These are phyloP conservation scores for Philotrypesis tridentata DNA, from an alignment of 1,140 invertebrate genomes.

Conservation along the genomic window DNA sequence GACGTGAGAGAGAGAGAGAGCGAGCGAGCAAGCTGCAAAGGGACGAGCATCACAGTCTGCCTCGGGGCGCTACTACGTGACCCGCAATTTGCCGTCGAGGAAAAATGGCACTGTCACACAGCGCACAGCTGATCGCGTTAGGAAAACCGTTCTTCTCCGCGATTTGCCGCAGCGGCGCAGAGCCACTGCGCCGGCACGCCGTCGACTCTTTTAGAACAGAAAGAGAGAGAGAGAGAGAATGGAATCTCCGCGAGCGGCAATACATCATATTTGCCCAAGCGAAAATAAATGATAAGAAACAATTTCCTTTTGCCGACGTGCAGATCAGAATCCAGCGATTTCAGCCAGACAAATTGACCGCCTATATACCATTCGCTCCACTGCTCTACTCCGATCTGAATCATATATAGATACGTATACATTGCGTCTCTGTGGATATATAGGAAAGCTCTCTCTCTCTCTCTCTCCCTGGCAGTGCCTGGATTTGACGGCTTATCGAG, in stretches of 20 bases:
- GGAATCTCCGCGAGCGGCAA: neutral
- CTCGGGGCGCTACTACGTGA: constrained; percentile 58
- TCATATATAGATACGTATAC: too few species aligned
- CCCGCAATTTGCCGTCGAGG: constrained; percentile 55
- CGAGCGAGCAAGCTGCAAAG: neutral
- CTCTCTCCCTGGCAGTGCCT: neutral
- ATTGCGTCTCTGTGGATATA: too few species aligned
- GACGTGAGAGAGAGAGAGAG: neutral
- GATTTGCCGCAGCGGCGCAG: constrained; percentile 26
- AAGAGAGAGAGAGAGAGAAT: neutral
- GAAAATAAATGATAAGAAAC: constrained; percentile 42
- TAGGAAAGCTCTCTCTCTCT: too few species aligned
- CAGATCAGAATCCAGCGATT: constrained; percentile 36
- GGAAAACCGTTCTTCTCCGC: constrained; percentile 39
- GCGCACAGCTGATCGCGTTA: constrained; percentile 59
- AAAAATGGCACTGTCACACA: constrained; percentile 58
- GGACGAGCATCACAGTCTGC: constrained; percentile 42
- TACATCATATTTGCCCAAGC: constrained; percentile 30
- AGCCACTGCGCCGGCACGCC: neutral
- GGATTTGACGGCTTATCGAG: constrained; percentile 40
- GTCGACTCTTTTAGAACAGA: constrained; percentile 30
- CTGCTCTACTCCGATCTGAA: neutral
- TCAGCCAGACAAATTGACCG: constrained; percentile 30
- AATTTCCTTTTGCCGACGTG: constrained; percentile 22
- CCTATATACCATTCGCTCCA: neutral